Evolutionary conservation across 2,113 vertebrate genomes (phyloP), one percentile per base, ranked within the genome.

Genomic region (Neotoma lepida): DNA sequence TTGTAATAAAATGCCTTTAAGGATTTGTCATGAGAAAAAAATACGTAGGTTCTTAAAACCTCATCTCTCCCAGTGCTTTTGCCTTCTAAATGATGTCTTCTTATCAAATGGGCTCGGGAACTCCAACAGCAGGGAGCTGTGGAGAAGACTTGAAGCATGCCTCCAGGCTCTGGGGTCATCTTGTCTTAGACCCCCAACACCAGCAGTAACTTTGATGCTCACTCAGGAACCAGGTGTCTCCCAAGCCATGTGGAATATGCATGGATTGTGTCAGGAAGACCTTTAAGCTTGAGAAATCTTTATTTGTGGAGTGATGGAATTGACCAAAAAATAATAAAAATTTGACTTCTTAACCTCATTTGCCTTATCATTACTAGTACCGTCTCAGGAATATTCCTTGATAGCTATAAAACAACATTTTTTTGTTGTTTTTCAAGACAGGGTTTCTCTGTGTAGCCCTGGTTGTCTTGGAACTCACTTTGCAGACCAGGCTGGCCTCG

Each of bases 61-160:
- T 96, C 91, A 96, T 97, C 95, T 97, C 96, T 97, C 97, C 96
- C 97, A 94, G 94, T 96, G 97, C 91, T 93, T 96, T 96, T 85
- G 74, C 80, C 39, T 84, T 96, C 96, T 46, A n/a, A n/a, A n/a
- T n/a, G n/a, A n/a, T n/a, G 51, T 91, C 64, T 58, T 87, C 86
- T 88, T 89, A 51, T 97, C 96, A 97, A 93, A 96, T 73, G 97
- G 93, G 94, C 98, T 98, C 98, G 98, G 98, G 98, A 98, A 89
- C 97, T 96, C 85, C 91, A 97, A 89, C 96, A 98, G 98, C 97
- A 98, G 98, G 98, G 97, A 97, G 77, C 96, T 82, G 97, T 97
- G 86, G 94, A 93, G 58, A 85, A 66, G 82, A 33, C 63, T 24
- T 10, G 44, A n/a, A 22, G 22, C 44, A 2, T 88, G 95, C 97